These are phyloP conservation scores for Taenaris catops DNA, from an alignment of 2,888 invertebrate species.

Conservation along the genomic window DNA sequence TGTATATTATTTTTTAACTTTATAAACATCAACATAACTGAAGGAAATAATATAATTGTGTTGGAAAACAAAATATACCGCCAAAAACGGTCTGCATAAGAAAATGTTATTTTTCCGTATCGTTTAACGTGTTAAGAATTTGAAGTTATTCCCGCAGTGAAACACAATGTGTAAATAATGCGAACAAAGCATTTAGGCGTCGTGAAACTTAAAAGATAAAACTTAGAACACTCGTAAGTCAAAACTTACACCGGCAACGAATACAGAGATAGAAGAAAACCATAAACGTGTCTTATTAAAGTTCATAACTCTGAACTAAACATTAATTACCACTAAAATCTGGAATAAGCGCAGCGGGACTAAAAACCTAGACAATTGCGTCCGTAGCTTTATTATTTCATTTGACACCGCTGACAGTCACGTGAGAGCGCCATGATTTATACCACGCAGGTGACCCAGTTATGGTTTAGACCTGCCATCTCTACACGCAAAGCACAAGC, in stretches of 20 bases:
- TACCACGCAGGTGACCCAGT: constrained; percentile 38
- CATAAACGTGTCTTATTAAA: constrained; percentile 8
- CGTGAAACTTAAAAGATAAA: constrained; percentile 3
- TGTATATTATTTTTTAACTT: too few species aligned
- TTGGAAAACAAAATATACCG: too few species aligned
- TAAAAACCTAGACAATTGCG: constrained; percentile 10
- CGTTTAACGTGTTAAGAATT: too few species aligned
- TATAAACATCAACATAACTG: too few species aligned
- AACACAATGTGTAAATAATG: too few species aligned
- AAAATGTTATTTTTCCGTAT: too few species aligned
- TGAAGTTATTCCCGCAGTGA: too few species aligned
- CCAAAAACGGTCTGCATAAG: too few species aligned
- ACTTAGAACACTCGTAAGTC: constrained; percentile 7
- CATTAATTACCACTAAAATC: constrained; percentile 5
- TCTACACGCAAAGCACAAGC: constrained; percentile 9
- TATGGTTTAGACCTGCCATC: constrained; percentile 23
- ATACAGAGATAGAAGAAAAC: constrained; percentile 1
- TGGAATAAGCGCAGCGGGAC: constrained; percentile 7
- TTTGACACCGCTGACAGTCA: constrained; percentile 33
- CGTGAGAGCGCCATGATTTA: constrained; percentile 33
- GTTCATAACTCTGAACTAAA: constrained; percentile 9
- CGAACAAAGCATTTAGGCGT: not conserved
- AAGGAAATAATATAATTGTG: too few species aligned
- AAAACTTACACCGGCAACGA: constrained; percentile 2
- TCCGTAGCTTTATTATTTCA: constrained; percentile 36